phyloP scores from a whole-genome alignment of 35 echinoderm and acorn worm species.

The Amphiura filiformis region DNA sequence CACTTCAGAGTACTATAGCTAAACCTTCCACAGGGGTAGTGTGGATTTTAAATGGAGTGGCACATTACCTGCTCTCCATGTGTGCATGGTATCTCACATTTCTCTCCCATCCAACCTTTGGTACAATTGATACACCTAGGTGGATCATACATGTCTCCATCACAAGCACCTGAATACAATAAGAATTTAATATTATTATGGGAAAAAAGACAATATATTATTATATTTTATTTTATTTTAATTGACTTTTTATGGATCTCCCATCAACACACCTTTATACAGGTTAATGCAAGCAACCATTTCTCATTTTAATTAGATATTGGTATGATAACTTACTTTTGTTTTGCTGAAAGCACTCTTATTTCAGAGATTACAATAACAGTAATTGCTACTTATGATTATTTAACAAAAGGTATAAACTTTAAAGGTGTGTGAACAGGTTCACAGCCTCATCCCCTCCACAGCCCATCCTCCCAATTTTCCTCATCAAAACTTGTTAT shows the following conservation, averaged over 20 bases:
- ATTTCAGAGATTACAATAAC: too few relatives aligned
- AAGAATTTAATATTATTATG: background rate
- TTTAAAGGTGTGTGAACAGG: too few relatives aligned
- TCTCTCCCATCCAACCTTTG: conserved; percentile 71
- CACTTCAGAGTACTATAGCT: too few relatives aligned
- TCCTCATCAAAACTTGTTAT: too few relatives aligned
- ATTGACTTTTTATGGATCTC: background rate
- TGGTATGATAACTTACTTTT: background rate
- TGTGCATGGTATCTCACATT: conserved; percentile 64
- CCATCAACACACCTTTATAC: too few relatives aligned
- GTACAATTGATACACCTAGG: conserved; percentile 54
- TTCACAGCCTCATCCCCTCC: too few relatives aligned
- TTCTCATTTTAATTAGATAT: background rate
- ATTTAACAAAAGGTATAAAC: too few relatives aligned
- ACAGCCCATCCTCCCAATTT: too few relatives aligned
- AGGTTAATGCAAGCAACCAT: background rate
- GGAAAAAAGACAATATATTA: background rate
- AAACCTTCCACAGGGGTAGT: too few relatives aligned
- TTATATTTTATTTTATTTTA: background rate
- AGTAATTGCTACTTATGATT: too few relatives aligned
- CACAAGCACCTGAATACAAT: conserved; percentile 30
- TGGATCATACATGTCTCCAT: conserved; percentile 48
- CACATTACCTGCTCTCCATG: conserved; percentile 47
- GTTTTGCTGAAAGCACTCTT: too few relatives aligned
- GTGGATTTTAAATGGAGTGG: too few relatives aligned